phyloP scores from a whole-genome alignment of 2,797 vertebrate genomes.

The Pangasius larnaudii region DNA sequence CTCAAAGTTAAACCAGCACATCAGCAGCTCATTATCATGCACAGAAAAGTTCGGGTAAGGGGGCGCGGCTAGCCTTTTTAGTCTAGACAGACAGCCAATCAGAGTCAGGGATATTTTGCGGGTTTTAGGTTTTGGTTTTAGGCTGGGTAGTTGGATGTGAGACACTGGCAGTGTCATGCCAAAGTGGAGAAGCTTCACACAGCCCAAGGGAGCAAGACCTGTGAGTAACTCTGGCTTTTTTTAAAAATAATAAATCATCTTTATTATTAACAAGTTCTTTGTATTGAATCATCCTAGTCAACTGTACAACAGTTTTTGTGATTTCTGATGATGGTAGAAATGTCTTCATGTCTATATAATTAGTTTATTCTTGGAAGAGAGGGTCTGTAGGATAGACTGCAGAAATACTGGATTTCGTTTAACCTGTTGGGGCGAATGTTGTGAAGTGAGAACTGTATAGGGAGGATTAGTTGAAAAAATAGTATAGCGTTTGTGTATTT shows the following conservation, averaged over 20 bases:
- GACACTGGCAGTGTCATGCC: conserved; percentile 61
- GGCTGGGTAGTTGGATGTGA: conserved; percentile 34
- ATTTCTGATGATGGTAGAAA: not conserved
- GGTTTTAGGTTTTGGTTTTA: not conserved
- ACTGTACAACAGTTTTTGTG: not conserved
- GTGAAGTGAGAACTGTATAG: not conserved
- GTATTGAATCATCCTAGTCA: not conserved
- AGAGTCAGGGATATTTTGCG: conserved; percentile 3
- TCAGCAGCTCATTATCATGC: conserved; percentile 26
- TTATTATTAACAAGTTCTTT: not conserved
- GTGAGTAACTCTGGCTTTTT: conserved; percentile 46
- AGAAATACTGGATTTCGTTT: not conserved
- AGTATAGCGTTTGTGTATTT: not conserved
- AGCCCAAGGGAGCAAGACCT: conserved; percentile 62
- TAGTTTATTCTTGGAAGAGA: not conserved
- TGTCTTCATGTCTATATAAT: not conserved
- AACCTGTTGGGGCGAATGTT: not conserved
- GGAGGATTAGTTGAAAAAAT: no score
- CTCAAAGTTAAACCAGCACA: conserved; percentile 9
- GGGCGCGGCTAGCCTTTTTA: conserved; percentile 13
- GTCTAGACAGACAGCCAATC: conserved; percentile 38
- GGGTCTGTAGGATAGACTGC: not conserved
- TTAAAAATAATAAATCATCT: not conserved
- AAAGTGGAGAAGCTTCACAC: conserved; percentile 68
- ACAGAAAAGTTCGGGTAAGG: not conserved